Evolutionary conservation across 2,113 vertebrate species (phyloP).

Genomic region (Centropus bengalensis): DNA sequence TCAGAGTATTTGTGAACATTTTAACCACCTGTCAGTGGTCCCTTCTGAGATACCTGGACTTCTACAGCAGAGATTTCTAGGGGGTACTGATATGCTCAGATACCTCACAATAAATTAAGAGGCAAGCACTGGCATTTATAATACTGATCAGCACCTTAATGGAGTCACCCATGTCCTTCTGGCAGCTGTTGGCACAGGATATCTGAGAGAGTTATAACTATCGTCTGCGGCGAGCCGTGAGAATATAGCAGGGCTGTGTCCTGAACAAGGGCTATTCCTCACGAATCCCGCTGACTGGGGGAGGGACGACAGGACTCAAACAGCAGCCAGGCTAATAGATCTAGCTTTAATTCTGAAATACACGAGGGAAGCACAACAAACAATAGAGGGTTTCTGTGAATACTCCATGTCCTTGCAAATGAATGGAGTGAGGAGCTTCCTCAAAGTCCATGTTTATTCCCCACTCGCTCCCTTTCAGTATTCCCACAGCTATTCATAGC

Average conservation of each 20-base stretch:
- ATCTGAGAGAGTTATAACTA: background rate
- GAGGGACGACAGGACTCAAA: background rate
- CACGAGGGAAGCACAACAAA: background rate
- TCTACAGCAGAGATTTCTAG: background rate
- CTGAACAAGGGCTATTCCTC: background rate
- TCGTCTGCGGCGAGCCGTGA: background rate
- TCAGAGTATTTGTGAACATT: constrained; percentile 4
- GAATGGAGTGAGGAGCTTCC: background rate
- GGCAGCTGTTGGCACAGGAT: background rate
- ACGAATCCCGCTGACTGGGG: fast-evolving
- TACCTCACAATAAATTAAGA: background rate
- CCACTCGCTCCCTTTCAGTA: background rate
- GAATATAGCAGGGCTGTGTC: background rate
- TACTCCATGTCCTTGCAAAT: background rate
- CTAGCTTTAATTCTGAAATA: background rate
- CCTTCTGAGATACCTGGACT: background rate
- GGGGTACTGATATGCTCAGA: background rate
- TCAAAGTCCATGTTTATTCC: background rate
- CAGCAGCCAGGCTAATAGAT: background rate
- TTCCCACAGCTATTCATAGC: background rate
- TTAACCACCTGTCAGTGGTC: background rate
- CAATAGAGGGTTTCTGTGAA: background rate
- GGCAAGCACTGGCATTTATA: background rate
- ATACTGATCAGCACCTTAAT: background rate
- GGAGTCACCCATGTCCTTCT: background rate